A percentile compares a stretch with the other conserved stretches of the same genome.
Conservation (phyloP, 2,888 invertebrate genomes). For the Bruchidius siliquastri region DNA sequence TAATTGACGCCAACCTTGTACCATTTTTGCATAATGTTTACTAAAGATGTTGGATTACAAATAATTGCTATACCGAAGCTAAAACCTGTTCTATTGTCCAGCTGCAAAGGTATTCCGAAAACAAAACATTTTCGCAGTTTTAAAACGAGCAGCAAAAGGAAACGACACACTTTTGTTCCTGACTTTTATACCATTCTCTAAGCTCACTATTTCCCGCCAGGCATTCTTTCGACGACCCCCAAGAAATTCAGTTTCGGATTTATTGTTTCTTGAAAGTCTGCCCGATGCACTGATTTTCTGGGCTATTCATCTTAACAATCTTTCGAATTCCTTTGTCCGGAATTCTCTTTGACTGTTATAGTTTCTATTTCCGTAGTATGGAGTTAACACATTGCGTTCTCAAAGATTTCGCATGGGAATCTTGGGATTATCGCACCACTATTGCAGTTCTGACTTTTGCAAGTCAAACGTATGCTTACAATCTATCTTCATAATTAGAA, state of each 20-base stretch:
- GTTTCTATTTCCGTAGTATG: neutral
- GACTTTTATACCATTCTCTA: neutral
- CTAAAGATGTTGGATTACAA: too few species aligned
- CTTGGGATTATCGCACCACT: neutral
- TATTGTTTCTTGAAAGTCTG: constrained; percentile 38
- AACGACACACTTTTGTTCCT: neutral
- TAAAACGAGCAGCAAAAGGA: constrained; percentile 11
- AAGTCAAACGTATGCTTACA: too few species aligned
- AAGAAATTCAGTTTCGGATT: constrained; percentile 30
- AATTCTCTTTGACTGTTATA: neutral
- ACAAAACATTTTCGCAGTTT: constrained; percentile 5
- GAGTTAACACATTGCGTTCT: neutral
- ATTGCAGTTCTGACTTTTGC: too few species aligned
- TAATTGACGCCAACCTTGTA: too few species aligned
- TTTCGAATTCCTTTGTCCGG: constrained; percentile 7
- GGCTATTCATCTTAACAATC: constrained; percentile 35
- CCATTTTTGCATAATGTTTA: too few species aligned
- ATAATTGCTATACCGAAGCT: neutral
- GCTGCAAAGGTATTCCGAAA: neutral
- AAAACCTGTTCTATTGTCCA: neutral
- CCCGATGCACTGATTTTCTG: constrained; percentile 42
- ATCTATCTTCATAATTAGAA: too few species aligned
- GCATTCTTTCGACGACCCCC: constrained; percentile 7
- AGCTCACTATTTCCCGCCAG: neutral
- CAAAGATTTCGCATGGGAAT: neutral